Base-by-base conservation (phyloP, 2,888 invertebrate genomes). In the Arge pagana region DNA sequence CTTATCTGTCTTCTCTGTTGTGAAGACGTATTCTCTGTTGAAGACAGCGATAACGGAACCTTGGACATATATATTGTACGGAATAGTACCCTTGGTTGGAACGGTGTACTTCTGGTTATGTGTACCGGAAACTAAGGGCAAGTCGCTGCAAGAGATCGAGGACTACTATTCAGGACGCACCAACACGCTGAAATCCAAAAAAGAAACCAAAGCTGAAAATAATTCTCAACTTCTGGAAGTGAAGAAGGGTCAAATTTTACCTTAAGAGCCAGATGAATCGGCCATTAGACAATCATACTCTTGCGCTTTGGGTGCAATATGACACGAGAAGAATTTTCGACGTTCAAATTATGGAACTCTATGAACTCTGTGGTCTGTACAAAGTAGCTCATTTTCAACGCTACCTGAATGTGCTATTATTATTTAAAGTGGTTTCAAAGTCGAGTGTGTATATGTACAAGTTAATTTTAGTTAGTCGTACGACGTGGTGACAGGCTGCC, bases 41-140 rank as follows among this genome's bases (percentile, higher is more conserved):
- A 79, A 80, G 39, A 63, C 72, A 10, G 42, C 66, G 1, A 68
- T 85, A 18, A 77, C 83, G 52, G 79, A 80, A 52, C 82, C 85
- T 62, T 86, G 86, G 4, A 80, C 83, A 3, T 87, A 85, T 64
- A 79, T 82, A 5, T 65, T 85, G 1, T 87, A 86, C 54, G 86
- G 86, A 0, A 66, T 70, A 37, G 82, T 86, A 66, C 85, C 86
- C 7, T 63, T 85, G 8, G 64, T 79, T 40, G 83, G 85, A 77
- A 68, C 82, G 0, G 66, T 82, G 42, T 86, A 84, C 76, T 85
- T 86, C 76, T 86, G 85, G 63, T 71, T 82, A 54, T 85, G 78
- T 65, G 74, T 87, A 5, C 86, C 86, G 3, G 87, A 87, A 66
- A 87, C 87, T 0, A 86, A 86, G 72, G 85, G 85, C n/a, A 82